Conservation (phyloP, 2,797 vertebrate genomes). For the Nyctalus aviator region DNA sequence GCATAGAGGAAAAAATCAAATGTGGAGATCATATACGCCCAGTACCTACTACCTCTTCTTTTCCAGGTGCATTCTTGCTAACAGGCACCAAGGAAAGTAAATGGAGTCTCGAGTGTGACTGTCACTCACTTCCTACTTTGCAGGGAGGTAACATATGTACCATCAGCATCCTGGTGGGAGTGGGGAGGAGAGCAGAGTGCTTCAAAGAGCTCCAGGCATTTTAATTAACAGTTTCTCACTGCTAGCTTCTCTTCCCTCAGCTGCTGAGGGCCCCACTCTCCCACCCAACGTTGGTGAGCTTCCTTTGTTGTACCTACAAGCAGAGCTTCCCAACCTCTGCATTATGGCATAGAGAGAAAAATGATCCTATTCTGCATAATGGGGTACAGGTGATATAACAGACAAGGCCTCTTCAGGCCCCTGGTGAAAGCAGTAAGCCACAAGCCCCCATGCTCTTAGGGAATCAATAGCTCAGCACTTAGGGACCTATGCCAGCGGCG, state of each 20-base stretch:
- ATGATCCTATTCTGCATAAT: background rate
- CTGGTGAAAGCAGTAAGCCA: background rate
- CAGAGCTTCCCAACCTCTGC: background rate
- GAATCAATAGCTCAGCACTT: background rate
- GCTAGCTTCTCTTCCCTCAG: background rate
- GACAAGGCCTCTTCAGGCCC: too few relatives aligned
- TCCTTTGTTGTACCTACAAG: background rate
- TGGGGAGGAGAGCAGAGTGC: background rate
- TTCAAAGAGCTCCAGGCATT: background rate
- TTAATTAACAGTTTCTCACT: background rate
- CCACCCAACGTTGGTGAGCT: background rate
- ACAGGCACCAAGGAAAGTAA: background rate
- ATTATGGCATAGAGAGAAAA: background rate
- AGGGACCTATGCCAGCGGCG: background rate
- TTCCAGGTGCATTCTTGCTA: background rate
- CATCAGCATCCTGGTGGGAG: background rate
- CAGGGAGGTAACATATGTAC: background rate
- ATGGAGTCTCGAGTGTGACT: background rate
- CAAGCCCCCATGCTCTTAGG: background rate
- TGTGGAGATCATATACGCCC: background rate
- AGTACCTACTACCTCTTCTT: background rate
- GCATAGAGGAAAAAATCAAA: background rate
- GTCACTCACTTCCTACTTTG: background rate
- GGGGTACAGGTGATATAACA: background rate
- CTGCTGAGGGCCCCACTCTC: background rate